Percentiles rank a stretch among this genome's conserved stretches.
Evolutionary conservation across 1,140 invertebrate species (phyloP).

Genomic region (Mactra quadrangularis): DNA sequence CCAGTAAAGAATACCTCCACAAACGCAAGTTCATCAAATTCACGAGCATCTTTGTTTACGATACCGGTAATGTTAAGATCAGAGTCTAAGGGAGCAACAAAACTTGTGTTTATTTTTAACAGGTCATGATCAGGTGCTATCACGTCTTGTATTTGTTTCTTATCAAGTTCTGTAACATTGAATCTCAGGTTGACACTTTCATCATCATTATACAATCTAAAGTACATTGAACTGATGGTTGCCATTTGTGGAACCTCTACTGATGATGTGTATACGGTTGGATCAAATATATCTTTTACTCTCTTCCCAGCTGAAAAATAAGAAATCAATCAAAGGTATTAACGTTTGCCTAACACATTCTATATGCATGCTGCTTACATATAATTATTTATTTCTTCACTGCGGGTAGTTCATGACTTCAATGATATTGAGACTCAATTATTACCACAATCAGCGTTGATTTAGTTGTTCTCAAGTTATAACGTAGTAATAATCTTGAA

Average conservation of each 20-base stretch:
- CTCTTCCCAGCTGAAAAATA: slow-evolving; percentile 24
- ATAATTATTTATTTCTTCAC: too few species aligned
- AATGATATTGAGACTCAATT: too few species aligned
- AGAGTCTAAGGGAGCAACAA: slow-evolving; percentile 15
- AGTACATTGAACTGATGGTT: neutral
- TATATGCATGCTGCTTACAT: too few species aligned
- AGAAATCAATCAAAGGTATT: neutral
- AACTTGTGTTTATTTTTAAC: slow-evolving; percentile 1
- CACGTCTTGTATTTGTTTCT: slow-evolving; percentile 10
- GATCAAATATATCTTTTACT: neutral
- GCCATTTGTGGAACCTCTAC: neutral
- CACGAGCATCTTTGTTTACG: slow-evolving; percentile 4
- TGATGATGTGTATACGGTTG: slow-evolving; percentile 2
- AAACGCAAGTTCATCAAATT: neutral
- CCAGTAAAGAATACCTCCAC: slow-evolving; percentile 46
- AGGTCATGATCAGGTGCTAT: neutral
- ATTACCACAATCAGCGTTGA: too few species aligned
- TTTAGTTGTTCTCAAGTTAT: too few species aligned
- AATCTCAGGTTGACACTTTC: slow-evolving; percentile 28
- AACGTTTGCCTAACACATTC: too few species aligned
- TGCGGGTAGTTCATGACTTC: too few species aligned
- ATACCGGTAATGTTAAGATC: slow-evolving; percentile 22
- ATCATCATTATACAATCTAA: slow-evolving; percentile 32
- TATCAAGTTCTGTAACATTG: slow-evolving; percentile 11
- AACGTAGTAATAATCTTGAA: too few species aligned